phyloP scores from a whole-genome alignment of 2,888 invertebrate species.

The Peribatodes rhomboidaria region DNA sequence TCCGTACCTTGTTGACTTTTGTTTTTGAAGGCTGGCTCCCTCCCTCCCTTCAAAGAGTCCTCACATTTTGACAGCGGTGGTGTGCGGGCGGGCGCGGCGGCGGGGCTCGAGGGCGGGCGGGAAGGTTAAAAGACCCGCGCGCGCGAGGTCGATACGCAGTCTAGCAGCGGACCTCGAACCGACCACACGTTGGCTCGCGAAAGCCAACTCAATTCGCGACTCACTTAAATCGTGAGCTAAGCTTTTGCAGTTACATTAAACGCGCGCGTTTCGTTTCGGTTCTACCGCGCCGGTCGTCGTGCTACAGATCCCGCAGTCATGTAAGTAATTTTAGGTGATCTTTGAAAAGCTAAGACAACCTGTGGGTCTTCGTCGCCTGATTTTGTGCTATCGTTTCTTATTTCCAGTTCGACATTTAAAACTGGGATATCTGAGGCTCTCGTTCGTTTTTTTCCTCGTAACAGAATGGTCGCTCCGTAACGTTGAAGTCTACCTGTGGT shows the following conservation, averaged over 20 bases:
- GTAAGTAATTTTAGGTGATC: conserved; percentile 10
- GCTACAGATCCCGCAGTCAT: conserved; percentile 19
- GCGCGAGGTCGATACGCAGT: conserved; percentile 82
- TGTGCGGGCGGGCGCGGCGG: conserved; percentile 63
- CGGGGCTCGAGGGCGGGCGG: conserved; percentile 68
- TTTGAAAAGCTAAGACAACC: conserved; percentile 26
- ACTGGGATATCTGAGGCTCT: not conserved
- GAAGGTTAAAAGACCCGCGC: conserved; percentile 61
- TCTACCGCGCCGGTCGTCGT: conserved; percentile 21
- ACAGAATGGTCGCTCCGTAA: not conserved
- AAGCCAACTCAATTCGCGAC: conserved; percentile 50
- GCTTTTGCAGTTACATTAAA: conserved; percentile 10
- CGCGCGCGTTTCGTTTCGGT: conserved; percentile 3
- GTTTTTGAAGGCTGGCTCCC: not conserved
- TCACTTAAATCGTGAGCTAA: conserved; percentile 48
- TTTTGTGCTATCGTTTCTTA: conserved; percentile 10
- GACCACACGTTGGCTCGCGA: conserved; percentile 59
- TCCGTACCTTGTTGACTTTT: not conserved
- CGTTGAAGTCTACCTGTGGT: not conserved
- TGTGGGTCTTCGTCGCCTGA: conserved; percentile 21
- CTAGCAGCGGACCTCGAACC: conserved; percentile 60
- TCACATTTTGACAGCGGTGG: conserved; percentile 59
- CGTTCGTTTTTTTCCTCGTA: not conserved
- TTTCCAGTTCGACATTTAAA: conserved; percentile 8
- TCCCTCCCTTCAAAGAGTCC: conserved; percentile 13